These are phyloP conservation scores for Pelobates cultripes DNA, from an alignment of 2,797 vertebrate genomes.

Conservation along the genomic window DNA sequence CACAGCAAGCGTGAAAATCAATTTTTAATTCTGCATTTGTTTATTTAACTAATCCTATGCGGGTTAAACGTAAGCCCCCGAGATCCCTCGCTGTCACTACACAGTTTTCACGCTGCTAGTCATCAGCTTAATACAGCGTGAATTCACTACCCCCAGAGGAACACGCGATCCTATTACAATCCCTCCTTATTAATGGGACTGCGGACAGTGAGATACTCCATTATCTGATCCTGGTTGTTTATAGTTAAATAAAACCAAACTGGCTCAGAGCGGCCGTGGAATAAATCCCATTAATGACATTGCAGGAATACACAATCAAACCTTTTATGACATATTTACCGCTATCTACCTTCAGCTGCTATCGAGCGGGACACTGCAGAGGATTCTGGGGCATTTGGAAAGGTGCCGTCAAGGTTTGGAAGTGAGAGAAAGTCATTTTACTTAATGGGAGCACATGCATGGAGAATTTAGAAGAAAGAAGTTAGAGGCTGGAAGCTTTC, in stretches of 20 bases:
- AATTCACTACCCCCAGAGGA: constrained; percentile 46
- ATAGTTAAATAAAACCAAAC: constrained; percentile 52
- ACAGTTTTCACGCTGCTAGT: constrained; percentile 19
- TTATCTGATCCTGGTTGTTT: constrained; percentile 55
- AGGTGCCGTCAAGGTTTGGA: constrained; percentile 45
- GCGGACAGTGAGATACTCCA: constrained; percentile 48
- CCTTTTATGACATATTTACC: constrained; percentile 51
- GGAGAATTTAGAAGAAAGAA: too few species aligned
- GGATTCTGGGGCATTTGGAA: constrained; percentile 49
- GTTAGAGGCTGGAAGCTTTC: too few species aligned
- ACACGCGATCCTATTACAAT: constrained; percentile 46
- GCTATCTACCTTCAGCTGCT: constrained; percentile 34
- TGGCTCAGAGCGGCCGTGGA: constrained; percentile 28
- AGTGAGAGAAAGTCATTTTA: constrained; percentile 43
- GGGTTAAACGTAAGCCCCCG: constrained; percentile 40
- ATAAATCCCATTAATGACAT: constrained; percentile 51
- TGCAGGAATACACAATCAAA: constrained; percentile 52
- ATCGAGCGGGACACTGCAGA: constrained; percentile 31
- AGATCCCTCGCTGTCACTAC: constrained; percentile 45
- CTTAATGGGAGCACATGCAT: not conserved
- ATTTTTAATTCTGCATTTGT: constrained; percentile 55
- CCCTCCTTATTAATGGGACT: constrained; percentile 50
- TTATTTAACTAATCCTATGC: constrained; percentile 53
- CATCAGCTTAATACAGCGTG: constrained; percentile 51
- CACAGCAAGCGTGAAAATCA: constrained; percentile 47